A percentile compares a stretch with the other conserved stretches of the same genome.
Conservation (phyloP, 2,113 vertebrate species). For the Leiothrix lutea region DNA sequence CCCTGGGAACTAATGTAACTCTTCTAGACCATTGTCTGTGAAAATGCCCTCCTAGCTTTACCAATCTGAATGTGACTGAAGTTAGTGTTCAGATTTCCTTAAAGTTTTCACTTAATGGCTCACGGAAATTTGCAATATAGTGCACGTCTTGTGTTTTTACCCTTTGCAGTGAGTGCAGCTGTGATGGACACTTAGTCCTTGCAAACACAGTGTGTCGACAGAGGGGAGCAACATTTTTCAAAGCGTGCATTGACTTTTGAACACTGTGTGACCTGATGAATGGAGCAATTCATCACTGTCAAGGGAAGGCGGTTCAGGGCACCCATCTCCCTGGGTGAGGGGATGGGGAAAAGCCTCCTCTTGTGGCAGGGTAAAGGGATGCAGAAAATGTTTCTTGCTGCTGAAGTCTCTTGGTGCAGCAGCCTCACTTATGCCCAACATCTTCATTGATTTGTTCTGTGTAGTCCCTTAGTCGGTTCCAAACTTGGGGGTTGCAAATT, state of each 20-base stretch:
- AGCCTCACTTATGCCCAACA: rapidly evolving
- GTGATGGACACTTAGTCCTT: background rate
- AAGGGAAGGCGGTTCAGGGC: background rate
- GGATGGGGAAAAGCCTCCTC: background rate
- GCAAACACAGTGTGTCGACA: background rate
- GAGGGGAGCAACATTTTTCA: background rate
- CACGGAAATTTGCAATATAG: background rate
- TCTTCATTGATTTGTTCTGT: background rate
- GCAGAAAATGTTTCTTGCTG: background rate
- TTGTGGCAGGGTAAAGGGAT: background rate
- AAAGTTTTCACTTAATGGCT: background rate
- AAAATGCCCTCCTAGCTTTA: constrained; percentile 28
- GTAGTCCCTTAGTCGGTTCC: background rate
- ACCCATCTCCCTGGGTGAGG: background rate
- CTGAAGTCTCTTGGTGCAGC: background rate
- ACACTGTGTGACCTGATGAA: background rate
- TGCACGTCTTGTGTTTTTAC: background rate
- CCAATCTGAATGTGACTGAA: constrained; percentile 30
- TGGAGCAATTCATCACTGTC: background rate
- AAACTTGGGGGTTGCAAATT: background rate
- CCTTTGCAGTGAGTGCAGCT: background rate
- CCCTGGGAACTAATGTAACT: constrained; percentile 55
- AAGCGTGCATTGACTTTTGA: background rate
- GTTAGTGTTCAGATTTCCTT: constrained; percentile 1
- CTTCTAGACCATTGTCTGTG: constrained; percentile 39